Evolutionary conservation across 2,113 vertebrate species (phyloP), one percentile per base, ranked within the genome.

Genomic region (Pteronura brasiliensis): DNA sequence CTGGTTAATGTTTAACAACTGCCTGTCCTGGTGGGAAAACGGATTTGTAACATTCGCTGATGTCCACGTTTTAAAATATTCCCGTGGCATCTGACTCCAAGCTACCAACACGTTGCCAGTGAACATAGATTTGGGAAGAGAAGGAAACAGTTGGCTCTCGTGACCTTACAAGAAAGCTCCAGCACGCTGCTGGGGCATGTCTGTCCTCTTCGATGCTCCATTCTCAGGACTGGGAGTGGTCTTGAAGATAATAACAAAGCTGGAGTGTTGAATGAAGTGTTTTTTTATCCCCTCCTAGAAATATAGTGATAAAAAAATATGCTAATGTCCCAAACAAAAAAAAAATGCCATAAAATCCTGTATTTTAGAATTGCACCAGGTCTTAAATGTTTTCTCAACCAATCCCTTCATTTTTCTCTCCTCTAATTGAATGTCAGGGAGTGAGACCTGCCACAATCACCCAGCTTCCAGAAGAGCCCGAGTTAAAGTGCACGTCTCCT

Each of bases 311-410:
- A 27, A 69, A 96, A 67, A 67, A 88, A 71, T 94, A 77, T 94
- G 84, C 34, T 82, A 71, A 31, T n/a, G 11, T 57, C 88, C 69
- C 67, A 90, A 74, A 90, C 85, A 42, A 23, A 69, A 88, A 89
- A 20, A 74, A 92, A 94, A 25, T 1, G 7, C 21, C 57, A 69
- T 61, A 23, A 82, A 92, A 29, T 63, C 6, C 15, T 74, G 87
- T 25, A 42, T 91, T 88, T 96, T 95, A 71, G 42, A 95, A 65
- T 61, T 86, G 39, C 15, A 74, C 44, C n/a, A 31, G 21, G 42
- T 5, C 31, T 89, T 47, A 42, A 69, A 47, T 12, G 39, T 81
- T 85, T 81, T 61, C 14, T 27, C 10, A 44, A 13, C 21, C 7
- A 57, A 57, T 87, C 1, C 11, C 11, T 81, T 88, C 49, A 77